Conservation (phyloP, 2,888 invertebrate genomes). For the Tiliacea aurago region DNA sequence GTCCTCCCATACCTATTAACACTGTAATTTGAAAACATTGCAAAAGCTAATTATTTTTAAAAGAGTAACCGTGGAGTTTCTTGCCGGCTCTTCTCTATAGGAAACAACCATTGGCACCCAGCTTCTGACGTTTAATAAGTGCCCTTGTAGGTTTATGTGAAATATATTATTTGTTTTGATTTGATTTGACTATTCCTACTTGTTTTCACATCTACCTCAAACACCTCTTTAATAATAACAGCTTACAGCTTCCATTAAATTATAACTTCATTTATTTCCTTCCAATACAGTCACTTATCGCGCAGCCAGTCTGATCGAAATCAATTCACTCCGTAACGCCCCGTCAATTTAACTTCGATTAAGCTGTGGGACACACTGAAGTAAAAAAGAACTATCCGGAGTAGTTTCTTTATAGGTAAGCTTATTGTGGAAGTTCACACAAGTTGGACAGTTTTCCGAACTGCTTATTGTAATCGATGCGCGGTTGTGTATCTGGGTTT, state of each 20-base stretch:
- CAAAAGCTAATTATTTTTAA: too few species aligned
- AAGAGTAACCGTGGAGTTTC: too few species aligned
- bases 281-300: constrained; percentile 37
- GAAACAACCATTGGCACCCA: too few species aligned
- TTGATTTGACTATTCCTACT: neutral
- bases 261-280: constrained; percentile 43
- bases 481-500: constrained; percentile 41
- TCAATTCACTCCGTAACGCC: constrained; percentile 72
- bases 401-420: constrained; percentile 52
- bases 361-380: constrained; percentile 72
- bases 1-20: too few species aligned
- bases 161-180: too few species aligned
- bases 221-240: constrained; percentile 5
- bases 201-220: neutral
- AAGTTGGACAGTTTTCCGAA: constrained; percentile 53
- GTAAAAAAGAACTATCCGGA: constrained; percentile 67
- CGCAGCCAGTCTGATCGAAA: constrained; percentile 61
- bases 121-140: too few species aligned
- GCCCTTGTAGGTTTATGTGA: too few species aligned
- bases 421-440: constrained; percentile 56
- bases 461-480: constrained; percentile 53
- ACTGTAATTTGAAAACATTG: too few species aligned
- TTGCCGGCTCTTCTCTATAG: too few species aligned
- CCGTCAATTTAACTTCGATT: constrained; percentile 81
- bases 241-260: constrained; percentile 4